A percentile compares a stretch with the other conserved stretches of the same genome.
Conservation (phyloP, 2,113 vertebrate species). For the Gracilinanus agilis region DNA sequence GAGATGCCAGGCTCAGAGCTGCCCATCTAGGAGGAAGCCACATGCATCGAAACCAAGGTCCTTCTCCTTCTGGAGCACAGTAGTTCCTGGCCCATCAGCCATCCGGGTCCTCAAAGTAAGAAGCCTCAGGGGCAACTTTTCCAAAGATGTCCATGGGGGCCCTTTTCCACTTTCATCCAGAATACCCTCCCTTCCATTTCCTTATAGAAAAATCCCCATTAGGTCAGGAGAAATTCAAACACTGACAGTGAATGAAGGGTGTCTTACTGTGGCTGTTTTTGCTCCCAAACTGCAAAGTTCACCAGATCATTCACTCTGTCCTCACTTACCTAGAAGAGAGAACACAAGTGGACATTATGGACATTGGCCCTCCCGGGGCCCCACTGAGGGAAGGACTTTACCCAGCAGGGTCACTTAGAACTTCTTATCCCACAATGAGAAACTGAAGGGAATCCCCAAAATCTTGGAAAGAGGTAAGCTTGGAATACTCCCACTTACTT, state of each 20-base stretch:
- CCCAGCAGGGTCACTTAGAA: neutral
- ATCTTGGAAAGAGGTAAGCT: neutral
- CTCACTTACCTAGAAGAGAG: slow-evolving; percentile 86
- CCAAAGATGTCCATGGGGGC: neutral
- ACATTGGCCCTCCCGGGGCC: neutral
- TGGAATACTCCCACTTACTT: neutral
- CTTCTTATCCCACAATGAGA: neutral
- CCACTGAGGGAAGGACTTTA: neutral
- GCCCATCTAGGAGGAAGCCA: neutral
- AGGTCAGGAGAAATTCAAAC: slow-evolving; percentile 31
- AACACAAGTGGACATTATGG: slow-evolving; percentile 74
- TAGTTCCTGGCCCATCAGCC: neutral
- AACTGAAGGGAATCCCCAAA: neutral
- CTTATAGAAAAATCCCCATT: neutral
- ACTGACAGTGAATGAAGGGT: slow-evolving; percentile 31
- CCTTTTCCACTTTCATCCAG: neutral
- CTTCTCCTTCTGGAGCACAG: neutral
- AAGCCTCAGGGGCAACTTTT: neutral
- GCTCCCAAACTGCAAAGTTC: slow-evolving; percentile 73
- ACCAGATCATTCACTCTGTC: slow-evolving; percentile 71
- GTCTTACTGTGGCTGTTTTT: slow-evolving; percentile 82
- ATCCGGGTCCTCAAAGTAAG: neutral
- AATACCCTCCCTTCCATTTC: neutral
- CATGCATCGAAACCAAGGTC: neutral
- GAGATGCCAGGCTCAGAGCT: neutral